phyloP scores from a whole-genome alignment of 2,113 vertebrate genomes.

The Crotalus helleri region DNA sequence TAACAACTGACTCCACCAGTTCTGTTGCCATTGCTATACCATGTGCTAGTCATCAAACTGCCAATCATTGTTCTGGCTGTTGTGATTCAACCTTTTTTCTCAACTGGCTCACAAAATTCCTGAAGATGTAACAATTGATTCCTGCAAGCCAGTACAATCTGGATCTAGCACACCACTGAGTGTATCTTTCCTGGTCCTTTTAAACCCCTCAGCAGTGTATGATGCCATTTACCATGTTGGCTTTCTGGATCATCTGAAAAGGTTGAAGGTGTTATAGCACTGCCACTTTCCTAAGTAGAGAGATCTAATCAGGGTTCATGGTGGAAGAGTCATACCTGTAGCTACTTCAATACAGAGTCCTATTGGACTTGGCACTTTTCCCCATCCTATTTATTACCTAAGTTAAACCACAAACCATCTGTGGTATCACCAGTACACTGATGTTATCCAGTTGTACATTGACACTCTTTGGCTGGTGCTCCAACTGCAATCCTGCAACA shows the following conservation, averaged over 20 bases:
- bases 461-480: background rate
- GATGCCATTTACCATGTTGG: background rate
- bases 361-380: background rate
- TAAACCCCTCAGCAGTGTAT: background rate
- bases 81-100: background rate
- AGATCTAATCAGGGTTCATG: background rate
- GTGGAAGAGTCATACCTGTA: background rate
- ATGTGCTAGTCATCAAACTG: background rate
- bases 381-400: background rate
- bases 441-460: background rate
- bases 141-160: background rate
- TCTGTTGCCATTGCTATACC: background rate
- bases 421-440: background rate
- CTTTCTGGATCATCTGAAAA: background rate
- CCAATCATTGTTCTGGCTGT: background rate
- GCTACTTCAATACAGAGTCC: background rate
- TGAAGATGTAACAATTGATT: background rate
- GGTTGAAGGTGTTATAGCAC: background rate
- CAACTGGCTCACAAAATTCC: background rate
- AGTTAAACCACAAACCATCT: background rate
- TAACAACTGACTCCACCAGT: background rate
- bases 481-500: background rate
- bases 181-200: background rate
- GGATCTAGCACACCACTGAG: background rate
- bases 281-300: background rate